Evolutionary conservation across 2,797 vertebrate genomes (phyloP).

Genomic region (Melanotaenia maccullochi): DNA sequence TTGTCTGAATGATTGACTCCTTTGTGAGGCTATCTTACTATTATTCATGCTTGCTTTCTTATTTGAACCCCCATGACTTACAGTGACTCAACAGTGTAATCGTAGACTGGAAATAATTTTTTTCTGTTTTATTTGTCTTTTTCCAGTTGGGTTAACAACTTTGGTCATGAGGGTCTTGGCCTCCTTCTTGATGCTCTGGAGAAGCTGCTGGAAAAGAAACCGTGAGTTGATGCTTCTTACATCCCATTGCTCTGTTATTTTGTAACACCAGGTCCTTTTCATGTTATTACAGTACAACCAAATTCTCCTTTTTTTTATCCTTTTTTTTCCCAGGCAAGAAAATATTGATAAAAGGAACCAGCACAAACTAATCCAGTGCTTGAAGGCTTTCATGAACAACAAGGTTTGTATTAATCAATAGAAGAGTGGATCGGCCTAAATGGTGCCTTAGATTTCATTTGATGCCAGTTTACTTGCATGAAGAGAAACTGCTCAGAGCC

Average conservation of each 20-base stretch:
- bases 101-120: slow-evolving; percentile 21
- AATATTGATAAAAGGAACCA: slow-evolving; percentile 96
- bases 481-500: background rate
- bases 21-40: slow-evolving; percentile 38
- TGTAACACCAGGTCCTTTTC: background rate
- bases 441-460: background rate
- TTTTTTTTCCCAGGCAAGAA: slow-evolving; percentile 88
- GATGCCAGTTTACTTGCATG: background rate
- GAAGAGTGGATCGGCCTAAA: background rate
- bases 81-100: slow-evolving; percentile 19
- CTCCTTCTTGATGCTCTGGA: slow-evolving; percentile 93
- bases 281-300: background rate
- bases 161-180: slow-evolving; percentile 97
- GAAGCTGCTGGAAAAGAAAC: slow-evolving; percentile 96
- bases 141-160: slow-evolving; percentile 98
- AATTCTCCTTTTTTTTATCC: slow-evolving; percentile 20
- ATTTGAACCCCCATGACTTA: slow-evolving; percentile 14
- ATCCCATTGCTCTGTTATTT: background rate
- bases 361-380: slow-evolving; percentile 97
- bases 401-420: slow-evolving; percentile 86
- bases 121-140: slow-evolving; percentile 33
- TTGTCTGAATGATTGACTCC: slow-evolving; percentile 51
- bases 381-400: slow-evolving; percentile 99
- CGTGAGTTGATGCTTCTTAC: slow-evolving; percentile 83
- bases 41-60: slow-evolving; percentile 30